Conservation (phyloP, 2,888 invertebrate species). For the Sialis fuliginosa region DNA sequence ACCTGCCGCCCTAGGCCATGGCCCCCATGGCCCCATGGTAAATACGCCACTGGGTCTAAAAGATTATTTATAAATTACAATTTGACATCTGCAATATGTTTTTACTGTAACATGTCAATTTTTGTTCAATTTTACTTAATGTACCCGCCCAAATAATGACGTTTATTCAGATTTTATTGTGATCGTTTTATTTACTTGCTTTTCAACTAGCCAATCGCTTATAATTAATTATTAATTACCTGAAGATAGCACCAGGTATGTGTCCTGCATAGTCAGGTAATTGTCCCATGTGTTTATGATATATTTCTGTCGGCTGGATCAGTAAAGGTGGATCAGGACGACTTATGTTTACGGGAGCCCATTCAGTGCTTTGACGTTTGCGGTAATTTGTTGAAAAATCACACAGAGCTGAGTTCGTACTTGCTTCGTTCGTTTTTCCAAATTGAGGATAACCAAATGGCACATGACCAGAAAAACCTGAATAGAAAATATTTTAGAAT, state of each 20-base stretch:
- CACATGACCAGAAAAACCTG: conserved; percentile 47
- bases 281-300: conserved; percentile 55
- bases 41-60: no score
- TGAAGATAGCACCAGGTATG: conserved; percentile 54
- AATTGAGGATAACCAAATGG: conserved; percentile 46
- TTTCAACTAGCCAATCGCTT: no score
- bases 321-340: conserved; percentile 30
- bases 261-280: conserved; percentile 63
- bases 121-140: no score
- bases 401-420: conserved; percentile 52
- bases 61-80: no score
- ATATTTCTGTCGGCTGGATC: conserved; percentile 40
- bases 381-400: conserved; percentile 62
- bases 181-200: no score
- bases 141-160: background rate
- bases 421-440: conserved; percentile 42
- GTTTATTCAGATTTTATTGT: background rate
- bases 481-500: conserved; percentile 8
- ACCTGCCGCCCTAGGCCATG: no score
- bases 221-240: conserved; percentile 32
- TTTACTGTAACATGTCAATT: no score
- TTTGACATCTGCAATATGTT: no score
- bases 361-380: conserved; percentile 50
- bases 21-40: no score
- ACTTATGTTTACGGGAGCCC: conserved; percentile 48